Base-by-base conservation (phyloP, 2,797 vertebrate genomes). In the Coccyzus lansbergi region DNA sequence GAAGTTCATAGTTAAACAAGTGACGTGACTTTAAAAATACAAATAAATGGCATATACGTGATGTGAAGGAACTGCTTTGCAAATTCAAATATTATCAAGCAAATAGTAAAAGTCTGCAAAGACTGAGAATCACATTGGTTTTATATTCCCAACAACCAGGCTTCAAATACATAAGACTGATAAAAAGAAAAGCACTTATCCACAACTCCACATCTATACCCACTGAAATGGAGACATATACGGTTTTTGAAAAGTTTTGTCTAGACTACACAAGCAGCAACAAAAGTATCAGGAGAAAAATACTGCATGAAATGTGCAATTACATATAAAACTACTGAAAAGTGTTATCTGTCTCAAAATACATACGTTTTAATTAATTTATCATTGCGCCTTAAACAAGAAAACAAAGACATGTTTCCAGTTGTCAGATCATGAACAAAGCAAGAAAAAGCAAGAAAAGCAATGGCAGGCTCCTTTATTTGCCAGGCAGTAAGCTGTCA, bases 401-500 rank as follows among this genome's bases (percentile, higher is more conserved):
- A 88, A 95, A 96, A 95, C 63, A 92, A 94, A 97, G 92, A 82
- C 33, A 86, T 72, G 87, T 93, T 97, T 92, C 88, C 81, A 93
- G 92, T 79, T 63, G 83, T 93, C 91, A 88, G 85, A 67, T 59
- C 77, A 86, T 44, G 52, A 91, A 88, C 44, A 94, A 96, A 96
- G 75, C 18, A 94, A 60, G 53, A 70, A 86, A 93, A 93, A 65
- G 72, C 83, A 85, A 3, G 2, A 53, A 64, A 96, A 94, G 95
- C 92, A 96, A 93, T 84, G 44, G 96, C 88, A 86, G 63, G 81
- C 76, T 94, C 82, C 97, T 96, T 94, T 72, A 96, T 89, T 98
- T 49, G 74, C 95, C 94, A 96, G 95, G 97, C 96, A 97, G 96
- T 89, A 95, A 97, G 90, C 94, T 98, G 98, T 98, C 97, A 98